Evolutionary conservation across 1,140 invertebrate species (phyloP).

Genomic region (Anagrus nilaparvatae): DNA sequence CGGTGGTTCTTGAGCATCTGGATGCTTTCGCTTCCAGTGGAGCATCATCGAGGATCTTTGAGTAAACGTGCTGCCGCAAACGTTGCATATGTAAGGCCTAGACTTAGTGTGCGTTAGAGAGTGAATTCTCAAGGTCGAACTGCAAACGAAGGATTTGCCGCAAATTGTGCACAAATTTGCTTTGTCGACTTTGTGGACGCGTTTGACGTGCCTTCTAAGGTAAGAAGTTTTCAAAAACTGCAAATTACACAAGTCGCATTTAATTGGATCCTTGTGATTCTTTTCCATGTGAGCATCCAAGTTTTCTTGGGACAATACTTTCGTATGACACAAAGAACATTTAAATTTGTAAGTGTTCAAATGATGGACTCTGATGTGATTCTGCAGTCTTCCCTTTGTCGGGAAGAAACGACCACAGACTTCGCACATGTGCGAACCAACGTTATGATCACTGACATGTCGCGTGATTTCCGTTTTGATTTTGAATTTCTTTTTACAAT

Average conservation of each 20-base stretch:
- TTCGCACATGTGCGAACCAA: slow-evolving; percentile 24
- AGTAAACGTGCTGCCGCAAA: slow-evolving; percentile 50
- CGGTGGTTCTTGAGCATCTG: slow-evolving; percentile 20
- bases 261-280: slow-evolving; percentile 12
- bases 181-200: slow-evolving; percentile 27
- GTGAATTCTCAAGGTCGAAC: slow-evolving; percentile 39
- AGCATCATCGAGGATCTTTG: slow-evolving; percentile 28
- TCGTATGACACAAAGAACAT: slow-evolving; percentile 35
- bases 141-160: slow-evolving; percentile 22
- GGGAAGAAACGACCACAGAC: slow-evolving; percentile 24
- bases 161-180: slow-evolving; percentile 30
- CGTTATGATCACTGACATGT: slow-evolving; percentile 37
- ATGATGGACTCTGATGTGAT: slow-evolving; percentile 22
- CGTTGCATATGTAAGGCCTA: slow-evolving; percentile 48
- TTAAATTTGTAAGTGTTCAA: slow-evolving; percentile 26
- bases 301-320: slow-evolving; percentile 22
- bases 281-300: slow-evolving; percentile 4
- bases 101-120: slow-evolving; percentile 45
- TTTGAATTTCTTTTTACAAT: slow-evolving; percentile 42
- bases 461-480: slow-evolving; percentile 38
- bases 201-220: slow-evolving; percentile 25
- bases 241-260: slow-evolving; percentile 39
- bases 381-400: slow-evolving; percentile 23
- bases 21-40: slow-evolving; percentile 27
- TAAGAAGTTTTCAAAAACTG: slow-evolving; percentile 40